Base-by-base conservation (phyloP, 2,888 invertebrate species). In the Blera fallax region DNA sequence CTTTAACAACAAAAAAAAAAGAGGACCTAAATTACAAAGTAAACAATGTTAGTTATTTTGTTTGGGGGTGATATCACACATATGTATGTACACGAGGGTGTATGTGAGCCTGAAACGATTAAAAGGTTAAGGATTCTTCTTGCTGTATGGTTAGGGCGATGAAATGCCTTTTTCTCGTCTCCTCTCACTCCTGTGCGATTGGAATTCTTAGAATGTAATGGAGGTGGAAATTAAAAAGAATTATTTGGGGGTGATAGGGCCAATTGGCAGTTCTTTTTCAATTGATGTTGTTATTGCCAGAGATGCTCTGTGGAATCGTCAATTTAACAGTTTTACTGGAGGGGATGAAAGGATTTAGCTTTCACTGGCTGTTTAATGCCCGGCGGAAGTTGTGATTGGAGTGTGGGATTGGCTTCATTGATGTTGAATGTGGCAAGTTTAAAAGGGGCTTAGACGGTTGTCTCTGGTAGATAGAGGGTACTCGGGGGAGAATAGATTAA, bases 21-120 rank as follows among this genome's bases (percentile, higher is more conserved):
- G 52, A 65, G 80, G 74, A 45, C 64, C 74, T 56, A 76, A 80
- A 80, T 80, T 84, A 56, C 72, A 65, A 72, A 67, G 76, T 81
- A 81, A 81, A 81, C 70, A 85, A 72, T 77, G 84, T 64, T 27
- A 50, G 69, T 70, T 65, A 76, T 80, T 58, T 80, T 32, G 27
- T 70, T 54, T 43, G 0, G 50, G 32, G 24, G 54, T 73, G 72
- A 73, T 73, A 48, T 79, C 73, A 78, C 24, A 67, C 73, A 69
- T 43, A 54, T 24, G 32, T 24, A 24, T 24, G 24, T 45, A 10
- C n/a, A 45, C 10, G 43, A 32, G 27, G 16, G 21, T 24, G 16
- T 8, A 60, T 10, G 29, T 64, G 40, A 37, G 56, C 21, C 34
- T 24, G 43, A 65, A 65, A 37, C 77, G 82, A 78, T 77, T 78